Evolutionary conservation across 2,113 vertebrate genomes (phyloP).

Genomic region (Porphyrio hochstetteri): DNA sequence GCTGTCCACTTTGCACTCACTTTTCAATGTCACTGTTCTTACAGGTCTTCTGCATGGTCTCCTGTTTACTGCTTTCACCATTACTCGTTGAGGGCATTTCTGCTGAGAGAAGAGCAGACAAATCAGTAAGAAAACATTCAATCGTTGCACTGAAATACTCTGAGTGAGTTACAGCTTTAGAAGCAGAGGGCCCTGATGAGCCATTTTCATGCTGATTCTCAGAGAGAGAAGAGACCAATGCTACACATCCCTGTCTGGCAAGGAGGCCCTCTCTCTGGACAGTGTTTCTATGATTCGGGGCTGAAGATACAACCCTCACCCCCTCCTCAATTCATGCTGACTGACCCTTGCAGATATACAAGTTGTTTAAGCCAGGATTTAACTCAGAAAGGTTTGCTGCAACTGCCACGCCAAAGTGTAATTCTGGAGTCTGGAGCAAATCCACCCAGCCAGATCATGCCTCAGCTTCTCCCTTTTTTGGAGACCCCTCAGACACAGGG

Average conservation of each 20-base stretch:
- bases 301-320: not conserved
- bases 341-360: not conserved
- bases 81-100: slow-evolving; percentile 99
- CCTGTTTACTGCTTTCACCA: slow-evolving; percentile 94
- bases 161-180: not conserved
- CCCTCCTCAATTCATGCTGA: not conserved
- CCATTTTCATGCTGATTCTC: not conserved
- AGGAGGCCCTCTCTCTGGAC: not conserved
- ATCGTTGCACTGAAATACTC: not conserved
- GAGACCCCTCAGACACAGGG: not conserved
- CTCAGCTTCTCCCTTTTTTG: not conserved
- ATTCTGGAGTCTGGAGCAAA: not conserved
- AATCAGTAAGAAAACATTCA: not conserved
- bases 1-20: slow-evolving; percentile 76
- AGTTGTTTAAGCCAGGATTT: not conserved
- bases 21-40: slow-evolving; percentile 99
- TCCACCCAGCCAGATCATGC: not conserved
- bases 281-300: not conserved
- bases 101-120: slow-evolving; percentile 43
- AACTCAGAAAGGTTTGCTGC: not conserved
- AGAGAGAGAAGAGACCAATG: not conserved
- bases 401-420: accelerated
- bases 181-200: not conserved
- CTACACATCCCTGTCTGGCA: not conserved
- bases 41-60: slow-evolving; percentile 94